These are phyloP conservation scores for Nemotelus nigrinus DNA, from an alignment of 2,888 invertebrate genomes.

Conservation along the genomic window DNA sequence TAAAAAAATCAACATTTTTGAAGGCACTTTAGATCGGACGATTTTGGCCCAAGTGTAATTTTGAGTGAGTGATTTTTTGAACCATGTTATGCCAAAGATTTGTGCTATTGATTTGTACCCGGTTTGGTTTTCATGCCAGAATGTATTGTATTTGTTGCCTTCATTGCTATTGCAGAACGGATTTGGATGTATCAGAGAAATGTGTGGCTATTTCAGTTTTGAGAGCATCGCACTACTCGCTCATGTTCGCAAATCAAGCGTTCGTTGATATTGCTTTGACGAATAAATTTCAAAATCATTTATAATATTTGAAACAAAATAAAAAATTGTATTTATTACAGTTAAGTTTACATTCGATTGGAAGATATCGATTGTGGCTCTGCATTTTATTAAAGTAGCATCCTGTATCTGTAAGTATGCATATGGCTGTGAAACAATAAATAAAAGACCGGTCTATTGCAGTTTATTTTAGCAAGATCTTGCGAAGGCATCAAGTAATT, in stretches of 20 bases:
- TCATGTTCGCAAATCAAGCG: slow-evolving; percentile 53
- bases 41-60: slow-evolving; percentile 86
- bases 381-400: not conserved
- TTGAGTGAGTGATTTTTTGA: slow-evolving; percentile 65
- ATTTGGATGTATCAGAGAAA: slow-evolving; percentile 70
- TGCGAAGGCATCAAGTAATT: too few relatives aligned
- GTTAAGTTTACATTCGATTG: not conserved
- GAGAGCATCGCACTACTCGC: slow-evolving; percentile 71
- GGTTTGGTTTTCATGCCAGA: slow-evolving; percentile 55
- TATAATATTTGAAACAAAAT: slow-evolving; percentile 19
- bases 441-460: slow-evolving; percentile 33
- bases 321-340: slow-evolving; percentile 20
- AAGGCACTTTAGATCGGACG: slow-evolving; percentile 96
- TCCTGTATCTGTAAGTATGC: too few relatives aligned
- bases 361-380: not conserved
- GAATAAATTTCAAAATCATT: slow-evolving; percentile 27
- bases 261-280: slow-evolving; percentile 32
- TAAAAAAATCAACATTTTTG: slow-evolving; percentile 88
- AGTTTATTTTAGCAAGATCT: slow-evolving; percentile 3
- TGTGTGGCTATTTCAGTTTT: slow-evolving; percentile 77
- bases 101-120: slow-evolving; percentile 43
- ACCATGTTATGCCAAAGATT: slow-evolving; percentile 56
- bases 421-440: not conserved
- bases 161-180: slow-evolving; percentile 83
- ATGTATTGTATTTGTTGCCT: slow-evolving; percentile 71